Base-by-base conservation (phyloP, 2,888 invertebrate genomes). In the Pteria penguin region DNA sequence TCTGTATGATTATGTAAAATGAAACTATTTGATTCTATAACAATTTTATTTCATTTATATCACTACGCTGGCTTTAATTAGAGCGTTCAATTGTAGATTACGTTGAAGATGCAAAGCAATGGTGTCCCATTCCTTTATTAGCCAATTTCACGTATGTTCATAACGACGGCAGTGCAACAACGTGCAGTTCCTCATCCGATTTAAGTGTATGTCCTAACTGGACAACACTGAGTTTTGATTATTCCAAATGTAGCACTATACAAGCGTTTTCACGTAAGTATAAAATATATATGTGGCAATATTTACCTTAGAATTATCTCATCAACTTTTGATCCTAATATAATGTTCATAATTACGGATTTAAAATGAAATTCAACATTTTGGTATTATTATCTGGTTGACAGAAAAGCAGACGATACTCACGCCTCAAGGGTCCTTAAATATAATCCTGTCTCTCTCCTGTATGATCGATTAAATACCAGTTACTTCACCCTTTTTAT, bases 181-280 rank as follows among this genome's bases (percentile, higher is more conserved):
- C 65, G 27, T 65, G 65, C 18, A 75, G 78, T 27, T 77, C 80
- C 45, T 80, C 80, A 4, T 70, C 62, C 27, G 67, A 55, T n/a
- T 72, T 85, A 22, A 74, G 77, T 32, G 84, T 84, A 0, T 86
- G 86, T 60, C 62, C 68, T 8, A 77, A 81, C 24, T 31, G 31
- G 27, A 62, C 67, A 24, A 76, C 72, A 29, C 54, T 71, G 66
- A 57, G 55, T 1, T 76, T 67, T 55, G 66, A 76, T 31, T 76
- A 76, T 67, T 60, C 67, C 26, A 18, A 52, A 18, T 76, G 76
- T 31, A 54, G 60, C 45, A 62, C 61, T n/a, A 33, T 27, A 2
- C 66, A 67, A n/a, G 27, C 66, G 1, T 71, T 65, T 36, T 65
- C 65, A 24, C 65, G 65, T 65, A 65, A 14, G 65, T 45, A 27